These are phyloP conservation scores for Mamestra brassicae DNA, from an alignment of 2,888 invertebrate species.

Conservation along the genomic window DNA sequence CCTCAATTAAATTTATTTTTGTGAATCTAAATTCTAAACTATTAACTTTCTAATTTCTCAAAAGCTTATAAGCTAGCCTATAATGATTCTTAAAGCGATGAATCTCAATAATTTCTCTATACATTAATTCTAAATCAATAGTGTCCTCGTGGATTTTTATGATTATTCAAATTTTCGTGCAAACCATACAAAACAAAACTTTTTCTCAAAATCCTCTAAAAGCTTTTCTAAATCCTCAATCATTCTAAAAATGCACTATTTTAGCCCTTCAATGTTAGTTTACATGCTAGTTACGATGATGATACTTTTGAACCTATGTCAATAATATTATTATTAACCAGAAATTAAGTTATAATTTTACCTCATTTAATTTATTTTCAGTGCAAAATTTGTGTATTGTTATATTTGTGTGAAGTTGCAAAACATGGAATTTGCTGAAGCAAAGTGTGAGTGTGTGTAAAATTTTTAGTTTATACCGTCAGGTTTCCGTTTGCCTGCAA, in stretches of 20 bases:
- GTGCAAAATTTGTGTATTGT: constrained; percentile 65
- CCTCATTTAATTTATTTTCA: constrained; percentile 59
- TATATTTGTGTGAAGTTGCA: constrained; percentile 68
- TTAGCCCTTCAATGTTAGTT: constrained; percentile 74
- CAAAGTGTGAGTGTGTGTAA: constrained; percentile 74
- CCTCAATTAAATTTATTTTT: constrained; percentile 30
- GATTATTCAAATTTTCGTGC: constrained; percentile 74
- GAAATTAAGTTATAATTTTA: constrained; percentile 52
- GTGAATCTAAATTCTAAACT: constrained; percentile 62
- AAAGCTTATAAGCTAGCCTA: constrained; percentile 73
- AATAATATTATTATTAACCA: constrained; percentile 25
- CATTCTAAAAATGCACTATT: constrained; percentile 82
- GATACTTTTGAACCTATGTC: constrained; percentile 43
- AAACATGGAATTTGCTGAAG: constrained; percentile 76
- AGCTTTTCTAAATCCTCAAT: constrained; percentile 79
- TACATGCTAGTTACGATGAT: constrained; percentile 76
- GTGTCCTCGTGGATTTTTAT: constrained; percentile 76
- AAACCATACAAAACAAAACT: constrained; percentile 68
- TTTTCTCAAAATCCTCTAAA: constrained; percentile 74
- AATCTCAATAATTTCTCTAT: constrained; percentile 58
- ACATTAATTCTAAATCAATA: constrained; percentile 70
- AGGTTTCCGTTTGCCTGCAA: constrained; percentile 53
- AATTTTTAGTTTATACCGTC: constrained; percentile 62
- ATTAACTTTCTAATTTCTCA: constrained; percentile 64
- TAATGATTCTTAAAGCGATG: constrained; percentile 72